These are phyloP conservation scores for Tragopan temminckii DNA, from an alignment of 2,797 vertebrate genomes.

Conservation along the genomic window DNA sequence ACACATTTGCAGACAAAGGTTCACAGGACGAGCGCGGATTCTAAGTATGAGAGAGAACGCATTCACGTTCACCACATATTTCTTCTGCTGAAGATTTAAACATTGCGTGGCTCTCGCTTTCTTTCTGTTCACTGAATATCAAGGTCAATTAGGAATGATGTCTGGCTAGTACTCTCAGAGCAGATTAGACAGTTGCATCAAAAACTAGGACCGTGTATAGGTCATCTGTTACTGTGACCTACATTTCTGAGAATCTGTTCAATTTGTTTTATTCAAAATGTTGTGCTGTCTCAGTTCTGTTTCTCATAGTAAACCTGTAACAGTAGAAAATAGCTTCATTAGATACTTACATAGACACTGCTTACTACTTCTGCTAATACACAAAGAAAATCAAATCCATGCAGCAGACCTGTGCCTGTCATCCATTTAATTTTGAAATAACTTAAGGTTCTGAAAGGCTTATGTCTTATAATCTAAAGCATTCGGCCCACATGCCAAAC, in stretches of 20 bases:
- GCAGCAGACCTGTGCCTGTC: constrained; percentile 53
- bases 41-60: neutral
- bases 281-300: constrained; percentile 77
- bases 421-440: constrained; percentile 72
- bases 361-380: constrained; percentile 58
- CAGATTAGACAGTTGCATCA: constrained; percentile 89
- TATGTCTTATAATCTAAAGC: constrained; percentile 73
- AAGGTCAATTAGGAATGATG: constrained; percentile 89
- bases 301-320: constrained; percentile 38
- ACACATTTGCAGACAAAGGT: neutral
- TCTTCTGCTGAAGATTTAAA: constrained; percentile 69
- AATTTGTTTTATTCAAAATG: constrained; percentile 83
- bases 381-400: constrained; percentile 57
- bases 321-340: constrained; percentile 69
- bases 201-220: constrained; percentile 83
- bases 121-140: constrained; percentile 90
- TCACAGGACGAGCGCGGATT: neutral
- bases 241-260: constrained; percentile 88
- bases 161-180: constrained; percentile 84
- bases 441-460: constrained; percentile 67
- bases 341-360: constrained; percentile 41
- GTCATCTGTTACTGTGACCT: constrained; percentile 87
- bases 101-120: constrained; percentile 81
- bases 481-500: constrained; percentile 62
- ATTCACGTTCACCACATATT: constrained; percentile 46